Evolutionary conservation across 2,797 vertebrate genomes (phyloP), one percentile per base, ranked within the genome.

Genomic region (Orientallactaga sibirica): DNA sequence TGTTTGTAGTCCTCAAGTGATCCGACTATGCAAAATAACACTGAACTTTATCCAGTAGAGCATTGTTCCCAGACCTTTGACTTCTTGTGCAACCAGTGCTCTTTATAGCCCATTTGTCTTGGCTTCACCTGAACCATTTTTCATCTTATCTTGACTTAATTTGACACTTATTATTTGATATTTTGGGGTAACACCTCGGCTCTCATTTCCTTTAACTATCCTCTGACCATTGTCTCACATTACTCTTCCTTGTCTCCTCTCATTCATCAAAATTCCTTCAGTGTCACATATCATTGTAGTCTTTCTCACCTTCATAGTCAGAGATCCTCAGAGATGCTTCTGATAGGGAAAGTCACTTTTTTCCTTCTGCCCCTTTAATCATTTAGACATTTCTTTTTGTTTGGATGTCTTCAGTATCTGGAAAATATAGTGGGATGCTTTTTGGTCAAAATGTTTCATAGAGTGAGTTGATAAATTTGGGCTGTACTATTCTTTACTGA

Each of bases 81-180:
- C 27, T 94, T 81, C 48, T 58, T 62, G 66, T 16, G 11, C 7
- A 89, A 55, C 25, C n/a, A 27, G 6, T 2, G 6, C 61, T 64
- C 48, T 66, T 90, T 68, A 19, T 0, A 37, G 22, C 81, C 29
- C 66, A n/a, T 66, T 10, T 48, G 8, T 48, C 10, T 48, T 48
- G 43, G 43, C 43, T 8, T 48, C 8, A 8, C 8, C 25, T 58
- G 48, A 86, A 70, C 61, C n/a, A 43, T 61, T 58, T 27, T 90
- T 93, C 68, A 29, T 61, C 25, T 75, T 75, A 41, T 58, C 16
- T 86, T 79, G 48, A 67, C 16, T 86, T 79, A 58, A 67, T 94
- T 94, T 78, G 75, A 52, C 8, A 82, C 75, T 14, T 64, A 4
- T 67, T n/a, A 79, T 52, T 77, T 29, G 20, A 58, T 86, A 41